Conservation (phyloP, 1,140 invertebrate species). For the Lucilia cuprina region DNA sequence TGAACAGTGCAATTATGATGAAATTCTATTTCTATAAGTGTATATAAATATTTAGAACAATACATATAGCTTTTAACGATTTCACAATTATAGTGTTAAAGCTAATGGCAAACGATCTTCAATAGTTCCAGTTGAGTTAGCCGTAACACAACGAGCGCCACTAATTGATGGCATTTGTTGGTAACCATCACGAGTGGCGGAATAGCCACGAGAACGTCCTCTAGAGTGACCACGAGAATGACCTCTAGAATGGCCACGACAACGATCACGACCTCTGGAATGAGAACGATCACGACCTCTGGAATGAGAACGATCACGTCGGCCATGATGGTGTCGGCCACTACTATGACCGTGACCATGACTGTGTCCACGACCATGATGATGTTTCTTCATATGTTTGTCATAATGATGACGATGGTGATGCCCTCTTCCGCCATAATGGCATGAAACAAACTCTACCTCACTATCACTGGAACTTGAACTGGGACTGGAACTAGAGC, state of each 20-base stretch:
- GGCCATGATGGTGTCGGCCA: constrained; percentile 15
- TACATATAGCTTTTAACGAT: no score
- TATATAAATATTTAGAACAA: no score
- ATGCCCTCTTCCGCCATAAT: neutral
- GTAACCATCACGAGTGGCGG: constrained; percentile 25
- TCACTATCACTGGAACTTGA: constrained; percentile 27
- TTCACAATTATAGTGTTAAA: neutral
- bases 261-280: neutral
- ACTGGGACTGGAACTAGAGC: constrained; percentile 19
- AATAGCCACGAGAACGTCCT: constrained; percentile 24
- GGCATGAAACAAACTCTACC: constrained; percentile 5
- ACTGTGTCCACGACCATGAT: neutral
- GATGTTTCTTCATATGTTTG: no score
- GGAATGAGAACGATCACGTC: constrained; percentile 5
- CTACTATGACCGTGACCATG: neutral
- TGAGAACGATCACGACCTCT: neutral
- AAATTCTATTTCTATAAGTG: no score
- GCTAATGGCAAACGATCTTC: constrained; percentile 8
- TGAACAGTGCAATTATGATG: no score
- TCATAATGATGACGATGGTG: neutral
- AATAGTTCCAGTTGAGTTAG: neutral
- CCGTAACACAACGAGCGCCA: neutral
- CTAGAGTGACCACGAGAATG: constrained; percentile 23
- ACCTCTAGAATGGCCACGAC: constrained; percentile 20
- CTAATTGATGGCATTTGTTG: neutral